Percentiles rank a stretch among this genome's conserved stretches.
Evolutionary conservation across 2,888 invertebrate species (phyloP).

Genomic region (Amorpha juglandis): DNA sequence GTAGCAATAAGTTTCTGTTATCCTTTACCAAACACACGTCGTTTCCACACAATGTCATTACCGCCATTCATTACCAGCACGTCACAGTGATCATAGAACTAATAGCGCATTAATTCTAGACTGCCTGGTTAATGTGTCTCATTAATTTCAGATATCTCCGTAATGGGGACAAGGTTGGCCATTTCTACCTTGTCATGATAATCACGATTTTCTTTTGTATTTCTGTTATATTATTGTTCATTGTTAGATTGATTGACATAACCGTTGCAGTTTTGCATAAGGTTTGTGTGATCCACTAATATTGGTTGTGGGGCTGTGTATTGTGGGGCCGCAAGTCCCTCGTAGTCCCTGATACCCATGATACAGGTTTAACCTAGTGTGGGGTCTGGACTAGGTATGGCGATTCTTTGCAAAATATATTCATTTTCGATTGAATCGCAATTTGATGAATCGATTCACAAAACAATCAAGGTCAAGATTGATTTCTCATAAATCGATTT

Average conservation of each 20-base stretch:
- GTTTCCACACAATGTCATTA: background rate
- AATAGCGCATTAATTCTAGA: slow-evolving; percentile 8
- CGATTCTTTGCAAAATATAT: too few relatives aligned
- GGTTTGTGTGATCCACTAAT: too few relatives aligned
- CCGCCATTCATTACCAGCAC: slow-evolving; percentile 2
- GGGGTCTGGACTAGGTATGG: too few relatives aligned
- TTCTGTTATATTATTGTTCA: background rate
- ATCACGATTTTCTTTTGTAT: background rate
- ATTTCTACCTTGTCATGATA: slow-evolving; percentile 2
- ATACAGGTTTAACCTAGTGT: too few relatives aligned
- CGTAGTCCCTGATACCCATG: too few relatives aligned
- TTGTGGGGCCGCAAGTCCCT: too few relatives aligned
- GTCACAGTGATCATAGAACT: background rate
- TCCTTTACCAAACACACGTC: background rate
- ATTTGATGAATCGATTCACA: too few relatives aligned
- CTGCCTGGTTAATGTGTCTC: background rate
- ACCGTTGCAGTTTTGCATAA: background rate
- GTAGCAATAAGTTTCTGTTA: background rate
- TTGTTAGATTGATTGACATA: background rate
- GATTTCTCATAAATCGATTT: too few relatives aligned
- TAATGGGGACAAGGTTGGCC: background rate
- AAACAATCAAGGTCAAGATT: too few relatives aligned
- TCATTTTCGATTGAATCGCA: too few relatives aligned
- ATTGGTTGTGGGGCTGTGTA: too few relatives aligned
- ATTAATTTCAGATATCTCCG: background rate